Conservation (phyloP, 2,797 vertebrate species). For the Sebastes elongatus region DNA sequence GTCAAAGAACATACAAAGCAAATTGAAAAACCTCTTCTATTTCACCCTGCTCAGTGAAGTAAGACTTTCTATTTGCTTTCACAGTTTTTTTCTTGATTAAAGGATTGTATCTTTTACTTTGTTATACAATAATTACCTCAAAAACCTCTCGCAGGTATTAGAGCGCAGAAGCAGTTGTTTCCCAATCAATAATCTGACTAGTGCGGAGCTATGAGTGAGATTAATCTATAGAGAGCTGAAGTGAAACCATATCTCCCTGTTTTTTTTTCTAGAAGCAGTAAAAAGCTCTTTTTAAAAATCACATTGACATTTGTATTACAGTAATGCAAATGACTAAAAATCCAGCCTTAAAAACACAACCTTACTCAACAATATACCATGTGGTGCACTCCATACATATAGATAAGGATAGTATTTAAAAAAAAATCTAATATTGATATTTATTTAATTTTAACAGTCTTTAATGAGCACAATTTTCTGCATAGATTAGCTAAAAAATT, state of each 20-base stretch:
- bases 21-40: conserved; percentile 72
- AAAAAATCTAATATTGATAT: neutral
- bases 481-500: neutral
- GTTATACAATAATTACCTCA: conserved; percentile 40
- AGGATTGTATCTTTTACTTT: conserved; percentile 41
- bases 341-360: neutral
- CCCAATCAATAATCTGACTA: conserved; percentile 22
- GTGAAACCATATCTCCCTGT: neutral
- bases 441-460: neutral
- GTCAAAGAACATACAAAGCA: conserved; percentile 70
- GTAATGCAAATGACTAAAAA: neutral
- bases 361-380: neutral
- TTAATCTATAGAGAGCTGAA: neutral
- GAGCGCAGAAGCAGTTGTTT: neutral
- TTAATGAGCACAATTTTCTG: neutral
- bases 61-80: conserved; percentile 65
- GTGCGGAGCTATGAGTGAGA: neutral
- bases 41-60: conserved; percentile 74
- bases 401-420: neutral
- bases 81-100: conserved; percentile 47
- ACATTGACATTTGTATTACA: neutral
- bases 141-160: conserved; percentile 9
- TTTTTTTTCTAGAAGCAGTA: neutral
- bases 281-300: neutral
- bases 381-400: neutral